Base-by-base conservation (phyloP, 2,797 vertebrate genomes). In the Dendrocincla tyrannina region DNA sequence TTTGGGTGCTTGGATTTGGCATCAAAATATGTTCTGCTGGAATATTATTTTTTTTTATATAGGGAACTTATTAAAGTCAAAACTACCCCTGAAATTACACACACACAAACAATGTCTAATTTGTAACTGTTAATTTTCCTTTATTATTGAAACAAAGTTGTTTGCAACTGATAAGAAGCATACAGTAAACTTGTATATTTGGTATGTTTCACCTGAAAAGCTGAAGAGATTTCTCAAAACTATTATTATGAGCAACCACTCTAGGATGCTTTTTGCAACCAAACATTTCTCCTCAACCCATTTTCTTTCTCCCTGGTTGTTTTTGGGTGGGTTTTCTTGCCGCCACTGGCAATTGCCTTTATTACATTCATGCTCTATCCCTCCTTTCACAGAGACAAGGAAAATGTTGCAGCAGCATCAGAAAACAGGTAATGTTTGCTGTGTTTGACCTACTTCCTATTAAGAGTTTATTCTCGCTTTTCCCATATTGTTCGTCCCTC, bases 331-430 rank as follows among this genome's bases (percentile, higher is more conserved):
- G 2, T 0, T 24, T 67, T 42, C 52, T 81, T 85, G 6, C 32
- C 53, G 50, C n/a, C 5, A 4, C 15, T 56, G 47, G 35, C 28
- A 73, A 15, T 19, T 79, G 66, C 69, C 50, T 76, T 92, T 75
- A 23, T 70, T 92, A 90, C 81, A 91, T 96, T 95, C 91, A 93
- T 85, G 25, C 41, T 88, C 10, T 98, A 82, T 97, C 91, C 95
- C 97, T 98, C 97, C 96, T 97, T 97, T 80, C 96, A 94, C 97
- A 98, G 97, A 94, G 91, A 95, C 94, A 98, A 97, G 93, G 97
- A 97, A 96, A 97, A 97, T 20, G 88, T 91, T 94, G 88, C 96
- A 33, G 96, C 93, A 91, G 80, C 96, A 78, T 86, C 97, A 81
- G 96, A 97, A 91, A 97, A 96, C 95, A 98, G 98, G 98, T 98